These are phyloP conservation scores for Actenoides hombroni DNA, from an alignment of 2,113 vertebrate genomes.

Conservation along the genomic window DNA sequence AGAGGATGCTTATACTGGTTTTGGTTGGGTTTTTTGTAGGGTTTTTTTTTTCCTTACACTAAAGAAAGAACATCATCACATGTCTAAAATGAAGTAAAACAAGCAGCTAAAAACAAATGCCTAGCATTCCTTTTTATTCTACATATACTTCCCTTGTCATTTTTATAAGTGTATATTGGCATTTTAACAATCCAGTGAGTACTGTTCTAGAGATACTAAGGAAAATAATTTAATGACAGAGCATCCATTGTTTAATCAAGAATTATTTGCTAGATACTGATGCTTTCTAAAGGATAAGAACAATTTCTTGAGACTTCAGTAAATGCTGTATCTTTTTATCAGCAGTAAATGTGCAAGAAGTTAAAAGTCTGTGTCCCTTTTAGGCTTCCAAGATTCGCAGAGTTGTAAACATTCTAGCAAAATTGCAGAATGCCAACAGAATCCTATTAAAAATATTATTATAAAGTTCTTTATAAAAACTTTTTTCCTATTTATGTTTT, in stretches of 20 bases:
- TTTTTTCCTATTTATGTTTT: slow-evolving; percentile 59
- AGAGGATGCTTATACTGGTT: neutral
- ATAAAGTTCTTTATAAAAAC: slow-evolving; percentile 41
- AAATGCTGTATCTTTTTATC: neutral
- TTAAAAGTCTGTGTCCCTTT: neutral
- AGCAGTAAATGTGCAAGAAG: slow-evolving; percentile 1
- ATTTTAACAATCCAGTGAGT: neutral
- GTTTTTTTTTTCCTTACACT: neutral
- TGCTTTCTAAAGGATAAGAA: neutral
- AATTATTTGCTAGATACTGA: neutral
- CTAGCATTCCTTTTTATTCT: neutral
- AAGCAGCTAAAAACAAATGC: neutral
- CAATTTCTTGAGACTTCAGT: neutral
- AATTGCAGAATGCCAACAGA: slow-evolving; percentile 19
- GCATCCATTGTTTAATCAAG: neutral
- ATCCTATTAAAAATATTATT: slow-evolving; percentile 48
- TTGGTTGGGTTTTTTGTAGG: rapidly evolving
- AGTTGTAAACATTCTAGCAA: slow-evolving; percentile 55
- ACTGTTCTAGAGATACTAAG: neutral
- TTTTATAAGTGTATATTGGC: neutral
- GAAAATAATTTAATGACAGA: neutral
- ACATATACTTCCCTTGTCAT: neutral
- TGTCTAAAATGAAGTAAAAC: neutral
- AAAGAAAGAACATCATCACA: neutral
- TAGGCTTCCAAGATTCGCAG: slow-evolving; percentile 29